These are phyloP conservation scores for Mycteria americana DNA, from an alignment of 2,797 vertebrate species.

Conservation along the genomic window DNA sequence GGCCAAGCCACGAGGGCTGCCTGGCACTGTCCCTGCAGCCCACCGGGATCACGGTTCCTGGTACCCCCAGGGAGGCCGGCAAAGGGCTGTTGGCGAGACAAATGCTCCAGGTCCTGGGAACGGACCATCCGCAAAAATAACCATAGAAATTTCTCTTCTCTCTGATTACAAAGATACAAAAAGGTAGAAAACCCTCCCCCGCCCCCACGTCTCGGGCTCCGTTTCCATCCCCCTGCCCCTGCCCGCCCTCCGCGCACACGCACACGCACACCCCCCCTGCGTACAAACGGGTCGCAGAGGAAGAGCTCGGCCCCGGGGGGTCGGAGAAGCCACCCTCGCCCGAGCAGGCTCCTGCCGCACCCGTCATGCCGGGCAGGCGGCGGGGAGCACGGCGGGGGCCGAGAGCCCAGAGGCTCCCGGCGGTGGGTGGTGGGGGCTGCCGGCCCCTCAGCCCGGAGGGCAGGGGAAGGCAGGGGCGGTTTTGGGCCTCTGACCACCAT, in stretches of 20 bases:
- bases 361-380: not conserved
- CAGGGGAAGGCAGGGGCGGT: not conserved
- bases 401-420: conserved; percentile 1
- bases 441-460: not conserved
- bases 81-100: conserved; percentile 38
- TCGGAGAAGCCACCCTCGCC: not conserved
- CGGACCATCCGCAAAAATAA: conserved; percentile 86
- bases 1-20: not conserved
- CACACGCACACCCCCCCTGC: not conserved
- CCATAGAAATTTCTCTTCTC: conserved; percentile 90
- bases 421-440: not conserved
- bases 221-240: not conserved
- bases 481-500: conserved; percentile 23
- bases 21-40: not conserved
- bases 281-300: conserved; percentile 8
- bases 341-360: not conserved
- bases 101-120: conserved; percentile 60
- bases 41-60: not conserved
- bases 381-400: not conserved
- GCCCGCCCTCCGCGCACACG: not conserved
- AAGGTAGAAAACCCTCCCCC: conserved; percentile 92
- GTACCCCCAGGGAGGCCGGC: not conserved
- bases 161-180: conserved; percentile 99
- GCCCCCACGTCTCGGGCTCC: not conserved
- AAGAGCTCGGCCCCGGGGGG: not conserved